Conservation (phyloP, 2,888 invertebrate genomes). For the Harpalus rufipes region DNA sequence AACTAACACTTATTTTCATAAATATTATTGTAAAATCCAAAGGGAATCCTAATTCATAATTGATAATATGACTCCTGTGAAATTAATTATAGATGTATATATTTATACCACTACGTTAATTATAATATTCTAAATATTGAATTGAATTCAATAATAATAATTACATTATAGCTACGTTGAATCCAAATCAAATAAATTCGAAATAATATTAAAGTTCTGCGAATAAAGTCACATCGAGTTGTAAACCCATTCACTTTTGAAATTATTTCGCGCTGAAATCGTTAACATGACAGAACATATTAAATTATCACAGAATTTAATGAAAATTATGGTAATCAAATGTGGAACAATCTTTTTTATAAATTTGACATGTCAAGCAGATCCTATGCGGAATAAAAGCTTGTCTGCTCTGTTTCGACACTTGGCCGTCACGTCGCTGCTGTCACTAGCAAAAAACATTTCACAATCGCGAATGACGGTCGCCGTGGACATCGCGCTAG, state of each 20-base stretch:
- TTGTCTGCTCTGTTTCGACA: constrained; percentile 43
- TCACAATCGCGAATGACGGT: constrained; percentile 17
- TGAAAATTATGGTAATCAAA: constrained; percentile 42
- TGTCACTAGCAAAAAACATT: constrained; percentile 43
- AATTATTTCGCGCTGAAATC: constrained; percentile 18
- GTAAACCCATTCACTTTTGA: constrained; percentile 11
- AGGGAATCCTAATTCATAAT: constrained; percentile 10
- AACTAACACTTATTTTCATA: not conserved
- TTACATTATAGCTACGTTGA: constrained; percentile 11
- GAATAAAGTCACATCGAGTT: constrained; percentile 12
- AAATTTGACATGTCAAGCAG: constrained; percentile 31
- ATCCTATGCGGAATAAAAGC: constrained; percentile 21
- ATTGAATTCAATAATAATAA: constrained; percentile 28
- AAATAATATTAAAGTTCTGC: constrained; percentile 8
- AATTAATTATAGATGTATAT: constrained; percentile 19
- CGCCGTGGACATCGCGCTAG: constrained; percentile 16
- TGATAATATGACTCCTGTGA: constrained; percentile 15
- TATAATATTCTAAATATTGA: constrained; percentile 22
- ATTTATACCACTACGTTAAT: constrained; percentile 8
- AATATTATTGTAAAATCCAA: constrained; percentile 19
- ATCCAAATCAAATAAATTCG: constrained; percentile 32
- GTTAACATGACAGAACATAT: constrained; percentile 35
- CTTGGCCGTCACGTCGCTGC: constrained; percentile 10
- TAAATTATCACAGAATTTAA: constrained; percentile 40
- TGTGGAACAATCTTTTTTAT: constrained; percentile 25